phyloP scores from a whole-genome alignment of 2,888 invertebrate genomes.

The Chrysolina americana region DNA sequence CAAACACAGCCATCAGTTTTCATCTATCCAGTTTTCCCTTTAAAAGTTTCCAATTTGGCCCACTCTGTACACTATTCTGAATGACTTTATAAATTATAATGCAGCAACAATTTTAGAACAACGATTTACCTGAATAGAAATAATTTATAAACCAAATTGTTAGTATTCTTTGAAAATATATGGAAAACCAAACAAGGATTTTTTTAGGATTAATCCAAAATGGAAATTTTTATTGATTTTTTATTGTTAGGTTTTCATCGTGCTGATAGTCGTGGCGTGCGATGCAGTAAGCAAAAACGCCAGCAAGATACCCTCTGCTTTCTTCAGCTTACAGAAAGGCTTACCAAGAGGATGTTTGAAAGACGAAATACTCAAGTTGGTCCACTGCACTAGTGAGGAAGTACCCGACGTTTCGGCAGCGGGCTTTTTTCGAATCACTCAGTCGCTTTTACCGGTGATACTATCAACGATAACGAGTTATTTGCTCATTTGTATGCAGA shows the following conservation, averaged over 20 bases:
- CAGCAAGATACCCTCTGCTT: background rate
- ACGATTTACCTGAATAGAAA: no score
- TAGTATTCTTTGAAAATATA: no score
- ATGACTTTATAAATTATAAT: no score
- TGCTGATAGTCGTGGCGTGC: background rate
- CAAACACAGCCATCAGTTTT: no score
- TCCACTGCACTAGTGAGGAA: background rate
- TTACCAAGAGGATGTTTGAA: background rate
- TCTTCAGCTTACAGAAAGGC: background rate
- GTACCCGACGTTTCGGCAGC: background rate
- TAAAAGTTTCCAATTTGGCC: no score
- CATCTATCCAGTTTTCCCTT: no score
- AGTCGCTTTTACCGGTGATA: constrained; percentile 1
- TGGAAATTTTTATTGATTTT: background rate
- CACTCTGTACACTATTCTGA: no score
- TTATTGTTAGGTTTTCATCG: background rate
- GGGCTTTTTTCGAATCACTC: background rate
- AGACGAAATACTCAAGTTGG: background rate
- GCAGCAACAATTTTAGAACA: no score
- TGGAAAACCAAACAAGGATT: no score
- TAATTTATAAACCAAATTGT: no score
- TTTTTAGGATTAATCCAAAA: background rate
- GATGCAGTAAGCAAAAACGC: background rate
- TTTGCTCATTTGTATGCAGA: constrained; percentile 1
- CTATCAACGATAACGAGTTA: constrained; percentile 1